Conservation (phyloP, 2,797 vertebrate genomes). For the Melanotaenia boesemani region DNA sequence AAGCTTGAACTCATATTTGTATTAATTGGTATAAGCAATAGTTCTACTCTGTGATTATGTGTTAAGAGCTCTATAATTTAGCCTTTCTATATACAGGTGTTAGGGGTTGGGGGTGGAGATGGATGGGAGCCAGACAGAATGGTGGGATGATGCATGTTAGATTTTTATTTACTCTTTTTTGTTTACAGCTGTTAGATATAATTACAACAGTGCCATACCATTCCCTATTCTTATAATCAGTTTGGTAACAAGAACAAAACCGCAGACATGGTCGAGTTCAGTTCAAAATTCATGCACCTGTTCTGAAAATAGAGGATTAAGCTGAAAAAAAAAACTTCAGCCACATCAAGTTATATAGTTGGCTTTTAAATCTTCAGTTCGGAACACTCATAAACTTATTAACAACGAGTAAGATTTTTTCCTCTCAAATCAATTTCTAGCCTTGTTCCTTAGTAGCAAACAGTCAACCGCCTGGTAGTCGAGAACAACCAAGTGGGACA, state of each 20-base stretch:
- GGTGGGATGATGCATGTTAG: background rate
- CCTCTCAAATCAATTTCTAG: background rate
- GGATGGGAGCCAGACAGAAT: background rate
- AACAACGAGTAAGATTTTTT: background rate
- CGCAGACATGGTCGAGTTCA: background rate
- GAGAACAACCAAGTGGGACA: no score
- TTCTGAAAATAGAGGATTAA: background rate
- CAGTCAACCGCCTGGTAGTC: background rate
- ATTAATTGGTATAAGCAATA: conserved; percentile 10
- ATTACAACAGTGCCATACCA: background rate
- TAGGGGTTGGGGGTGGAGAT: background rate
- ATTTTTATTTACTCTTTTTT: background rate
- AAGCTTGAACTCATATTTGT: conserved; percentile 29
- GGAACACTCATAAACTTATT: no score
- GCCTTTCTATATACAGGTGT: background rate
- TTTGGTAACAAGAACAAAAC: background rate
- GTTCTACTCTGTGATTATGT: background rate
- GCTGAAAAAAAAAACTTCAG: background rate
- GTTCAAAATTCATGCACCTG: background rate
- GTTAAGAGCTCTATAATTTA: background rate
- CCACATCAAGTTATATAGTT: background rate
- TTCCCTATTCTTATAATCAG: background rate
- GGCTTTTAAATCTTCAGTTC: background rate
- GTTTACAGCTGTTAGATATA: background rate
- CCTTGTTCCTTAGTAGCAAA: background rate